phyloP scores from a whole-genome alignment of 23 tunicate species.

The Ascidia mentula region DNA sequence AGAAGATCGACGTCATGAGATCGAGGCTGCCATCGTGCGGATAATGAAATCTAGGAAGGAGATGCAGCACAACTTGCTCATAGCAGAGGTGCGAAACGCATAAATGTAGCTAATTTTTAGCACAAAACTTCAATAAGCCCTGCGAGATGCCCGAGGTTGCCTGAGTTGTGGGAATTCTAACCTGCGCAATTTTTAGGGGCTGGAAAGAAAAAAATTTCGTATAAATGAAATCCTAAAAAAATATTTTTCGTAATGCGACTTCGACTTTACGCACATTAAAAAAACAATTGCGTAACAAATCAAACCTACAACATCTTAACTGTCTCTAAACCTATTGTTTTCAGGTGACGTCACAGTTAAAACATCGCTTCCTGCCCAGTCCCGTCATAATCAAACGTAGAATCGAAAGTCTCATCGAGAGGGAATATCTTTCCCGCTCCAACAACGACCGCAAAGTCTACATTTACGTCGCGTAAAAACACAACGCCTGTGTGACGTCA shows the following conservation, averaged over 20 bases:
- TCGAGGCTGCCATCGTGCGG: constrained; percentile 98
- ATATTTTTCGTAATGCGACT: too few species aligned
- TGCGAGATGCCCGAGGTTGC: too few species aligned
- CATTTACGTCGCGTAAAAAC: constrained; percentile 84
- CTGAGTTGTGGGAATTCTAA: too few species aligned
- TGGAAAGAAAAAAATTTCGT: too few species aligned
- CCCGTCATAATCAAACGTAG: constrained; percentile 93
- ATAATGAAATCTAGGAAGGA: constrained; percentile 98
- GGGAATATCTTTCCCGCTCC: constrained; percentile 90
- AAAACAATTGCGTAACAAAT: too few species aligned
- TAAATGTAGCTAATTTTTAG: too few species aligned
- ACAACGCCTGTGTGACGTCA: constrained; percentile 1
- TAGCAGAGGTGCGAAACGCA: constrained; percentile 99
- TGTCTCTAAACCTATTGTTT: not conserved
- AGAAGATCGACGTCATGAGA: constrained; percentile 98
- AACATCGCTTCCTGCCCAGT: constrained; percentile 82
- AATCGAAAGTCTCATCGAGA: constrained; percentile 95
- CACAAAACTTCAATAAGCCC: too few species aligned
- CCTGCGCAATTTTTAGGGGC: too few species aligned
- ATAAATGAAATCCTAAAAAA: too few species aligned
- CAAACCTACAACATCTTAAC: not conserved
- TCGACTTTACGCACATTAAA: too few species aligned
- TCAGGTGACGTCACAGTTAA: constrained; percentile 82
- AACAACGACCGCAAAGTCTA: constrained; percentile 89
- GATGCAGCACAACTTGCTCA: constrained; percentile 90